phyloP scores from a whole-genome alignment of 2,888 invertebrate genomes.

The Brachypalpus laphriformis region DNA sequence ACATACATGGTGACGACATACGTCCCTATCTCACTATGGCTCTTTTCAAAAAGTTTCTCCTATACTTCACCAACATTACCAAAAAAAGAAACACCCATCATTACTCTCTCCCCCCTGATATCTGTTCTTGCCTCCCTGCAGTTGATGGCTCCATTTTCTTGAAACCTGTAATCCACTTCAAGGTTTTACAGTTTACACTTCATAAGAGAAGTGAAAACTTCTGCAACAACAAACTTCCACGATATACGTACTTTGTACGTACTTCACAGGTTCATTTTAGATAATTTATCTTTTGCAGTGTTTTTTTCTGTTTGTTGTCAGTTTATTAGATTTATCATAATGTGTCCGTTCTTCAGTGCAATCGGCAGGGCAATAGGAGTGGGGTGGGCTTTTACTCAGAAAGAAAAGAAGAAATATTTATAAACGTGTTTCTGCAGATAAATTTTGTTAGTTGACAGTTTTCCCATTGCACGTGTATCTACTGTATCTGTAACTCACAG shows the following conservation, averaged over 20 bases:
- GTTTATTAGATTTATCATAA: constrained; percentile 51
- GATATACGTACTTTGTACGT: background rate
- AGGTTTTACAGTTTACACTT: background rate
- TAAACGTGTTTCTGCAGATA: constrained; percentile 37
- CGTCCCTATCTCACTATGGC: background rate
- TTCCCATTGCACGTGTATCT: constrained; percentile 29
- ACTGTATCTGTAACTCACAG: background rate
- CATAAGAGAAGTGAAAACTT: constrained; percentile 2
- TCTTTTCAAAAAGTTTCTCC: background rate
- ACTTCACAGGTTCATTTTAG: constrained; percentile 5
- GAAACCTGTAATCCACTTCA: background rate
- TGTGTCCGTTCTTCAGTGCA: constrained; percentile 17
- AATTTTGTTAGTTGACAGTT: constrained; percentile 51
- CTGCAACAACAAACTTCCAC: background rate
- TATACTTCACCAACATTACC: background rate
- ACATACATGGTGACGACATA: background rate
- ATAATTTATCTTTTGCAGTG: constrained; percentile 39
- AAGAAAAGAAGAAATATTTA: constrained; percentile 5
- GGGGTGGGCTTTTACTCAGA: background rate
- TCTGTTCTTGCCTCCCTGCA: background rate
- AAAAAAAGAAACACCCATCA: background rate
- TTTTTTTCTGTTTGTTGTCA: constrained; percentile 1
- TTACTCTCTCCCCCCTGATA: background rate
- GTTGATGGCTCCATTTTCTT: constrained; percentile 9
- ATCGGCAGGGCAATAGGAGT: background rate